Base-by-base conservation (phyloP, 2,797 vertebrate species). In the Melanotaenia pygmaea region DNA sequence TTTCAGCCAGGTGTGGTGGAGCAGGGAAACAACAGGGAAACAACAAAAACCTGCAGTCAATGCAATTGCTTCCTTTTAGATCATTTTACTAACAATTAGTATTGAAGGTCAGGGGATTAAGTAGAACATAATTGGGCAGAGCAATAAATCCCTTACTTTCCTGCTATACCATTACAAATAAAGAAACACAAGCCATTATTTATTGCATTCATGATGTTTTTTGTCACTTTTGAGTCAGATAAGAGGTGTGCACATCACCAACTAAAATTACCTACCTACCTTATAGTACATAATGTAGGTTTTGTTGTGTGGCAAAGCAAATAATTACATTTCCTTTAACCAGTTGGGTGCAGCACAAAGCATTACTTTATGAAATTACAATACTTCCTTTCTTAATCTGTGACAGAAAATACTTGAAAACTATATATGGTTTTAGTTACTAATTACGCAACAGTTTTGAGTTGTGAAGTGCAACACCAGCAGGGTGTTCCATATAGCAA, bases 21-120 rank as follows among this genome's bases (percentile, higher is more conserved):
- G 38, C 38, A 40, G 38, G 38, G 12, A 13, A 40, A 14, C 38
- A 40, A 40, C 38, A 40, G 38, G 13, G 3, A 13, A 40, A 40
- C 38, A 40, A 40, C 11, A 40, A 40, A 40, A 40, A 40, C 37
- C 37, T 37, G 11, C 37, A 79, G 72, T 80, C 79, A 72, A 54
- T 74, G 71, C 51, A 70, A 75, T 73, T 59, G 22, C 26, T 72
- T 72, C 54, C 54, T 79, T 67, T 82, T 35, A 77, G 75, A 79
- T 76, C 40, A 77, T 84, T 84, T 54, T 73, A 35, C 54, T 20
- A 60, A 74, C 60, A 78, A 88, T 79, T 69, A 77, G 59, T 14
- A 74, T 60, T 37, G 61, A 65, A 83, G 67, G 65, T 85, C 75
- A 74, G 47, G 58, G 56, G 68, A 76, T 54, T 65, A 64, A 69